Evolutionary conservation across 2,113 vertebrate genomes (phyloP), one percentile per base, ranked within the genome.

Genomic region (Malurus cyaneus): DNA sequence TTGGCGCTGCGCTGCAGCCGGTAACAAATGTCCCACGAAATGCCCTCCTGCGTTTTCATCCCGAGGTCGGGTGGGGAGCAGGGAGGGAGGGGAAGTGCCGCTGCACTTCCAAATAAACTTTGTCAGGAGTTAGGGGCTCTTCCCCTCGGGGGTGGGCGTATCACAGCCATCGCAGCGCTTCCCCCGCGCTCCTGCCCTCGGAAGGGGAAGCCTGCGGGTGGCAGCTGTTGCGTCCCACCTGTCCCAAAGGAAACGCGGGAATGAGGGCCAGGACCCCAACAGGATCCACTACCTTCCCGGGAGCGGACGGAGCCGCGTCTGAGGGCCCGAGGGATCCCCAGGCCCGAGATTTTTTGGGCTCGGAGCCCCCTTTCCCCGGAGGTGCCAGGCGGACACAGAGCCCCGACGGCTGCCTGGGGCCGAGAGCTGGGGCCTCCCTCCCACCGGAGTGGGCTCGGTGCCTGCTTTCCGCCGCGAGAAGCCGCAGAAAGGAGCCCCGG

Each of bases 391-490:
- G 5, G 70, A 69, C 11, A 26, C 15, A 3, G 44, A 77, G 21
- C 62, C 49, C 49, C 77, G 80, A 91, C 57, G 72, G 72, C 62
- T 19, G 62, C 52, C 21, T 5, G 36, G 47, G 18, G 5, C 12
- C 0, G 7, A 19, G 41, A n/a, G 36, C 46, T 11, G 52, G 18
- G 32, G 18, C 31, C 11, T 59, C 28, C 5, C 8, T 36, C 8
- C 23, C 7, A 1, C 6, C 5, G 7, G 3, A 1, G 2, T 3
- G 54, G 28, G 20, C 8, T 17, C 6, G 7, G 16, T 44, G 47
- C 16, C 32, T 32, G 18, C 41, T 44, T 32, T 10, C 11, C 11
- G 2, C 24, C 19, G 17, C 11, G 28, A 36, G n/a, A 41, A 62
- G 14, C 7, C 8, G 8, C 44, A 18, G 25, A 20, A 29, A 26